phyloP scores from a whole-genome alignment of 2,113 vertebrate genomes.

The Oncorhynchus masou region DNA sequence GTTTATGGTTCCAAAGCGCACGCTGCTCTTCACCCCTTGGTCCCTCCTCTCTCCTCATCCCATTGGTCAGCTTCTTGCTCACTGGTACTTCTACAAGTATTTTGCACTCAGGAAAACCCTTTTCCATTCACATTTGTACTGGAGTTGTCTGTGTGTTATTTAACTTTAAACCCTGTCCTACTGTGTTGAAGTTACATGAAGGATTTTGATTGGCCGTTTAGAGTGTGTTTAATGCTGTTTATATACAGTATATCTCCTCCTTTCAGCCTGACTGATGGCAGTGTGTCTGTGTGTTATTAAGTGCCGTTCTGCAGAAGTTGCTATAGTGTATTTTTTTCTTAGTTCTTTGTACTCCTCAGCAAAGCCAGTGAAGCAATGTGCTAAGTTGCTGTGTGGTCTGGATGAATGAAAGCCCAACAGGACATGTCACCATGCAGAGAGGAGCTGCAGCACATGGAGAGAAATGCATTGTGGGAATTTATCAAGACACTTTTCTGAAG shows the following conservation, averaged over 20 bases:
- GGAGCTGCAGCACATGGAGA: slow-evolving; percentile 52
- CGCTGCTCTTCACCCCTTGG: slow-evolving; percentile 76
- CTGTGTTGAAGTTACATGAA: not conserved
- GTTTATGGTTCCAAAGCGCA: slow-evolving; percentile 80
- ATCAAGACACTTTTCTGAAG: slow-evolving; percentile 75
- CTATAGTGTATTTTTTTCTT: slow-evolving; percentile 20
- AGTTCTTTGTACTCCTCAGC: slow-evolving; percentile 30
- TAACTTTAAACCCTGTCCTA: not conserved
- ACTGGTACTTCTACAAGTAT: slow-evolving; percentile 83
- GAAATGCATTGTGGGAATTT: slow-evolving; percentile 26
- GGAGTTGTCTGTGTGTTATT: slow-evolving; percentile 20
- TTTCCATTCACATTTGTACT: slow-evolving; percentile 64
- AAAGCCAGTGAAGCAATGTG: slow-evolving; percentile 24
- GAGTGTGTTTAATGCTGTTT: not conserved
- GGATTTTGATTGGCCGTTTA: slow-evolving; percentile 15
- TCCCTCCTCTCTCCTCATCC: slow-evolving; percentile 78
- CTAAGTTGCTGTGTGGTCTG: slow-evolving; percentile 2
- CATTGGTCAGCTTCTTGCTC: slow-evolving; percentile 76
- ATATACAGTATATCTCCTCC: slow-evolving; percentile 7
- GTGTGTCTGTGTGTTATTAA: slow-evolving; percentile 67
- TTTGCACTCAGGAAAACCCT: slow-evolving; percentile 96
- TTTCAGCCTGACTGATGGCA: slow-evolving; percentile 41
- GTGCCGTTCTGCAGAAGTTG: slow-evolving; percentile 59
- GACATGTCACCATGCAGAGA: slow-evolving; percentile 21
- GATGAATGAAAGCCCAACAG: slow-evolving; percentile 22